A percentile compares a stretch with the other conserved stretches of the same genome.
Evolutionary conservation across 1,140 invertebrate species (phyloP).

Genomic region (Plodia interpunctella): DNA sequence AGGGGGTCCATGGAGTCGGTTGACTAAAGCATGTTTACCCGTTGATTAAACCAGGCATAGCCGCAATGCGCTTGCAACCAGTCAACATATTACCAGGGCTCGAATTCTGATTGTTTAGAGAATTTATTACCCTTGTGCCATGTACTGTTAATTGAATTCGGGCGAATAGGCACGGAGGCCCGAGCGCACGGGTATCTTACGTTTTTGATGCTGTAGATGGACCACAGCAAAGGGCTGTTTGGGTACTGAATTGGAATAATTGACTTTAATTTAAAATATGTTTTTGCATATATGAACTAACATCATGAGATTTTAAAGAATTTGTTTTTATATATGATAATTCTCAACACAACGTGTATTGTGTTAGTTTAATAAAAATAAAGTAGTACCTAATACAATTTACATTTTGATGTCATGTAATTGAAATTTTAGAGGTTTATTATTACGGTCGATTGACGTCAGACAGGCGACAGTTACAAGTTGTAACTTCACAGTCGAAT

Average conservation of each 20-base stretch:
- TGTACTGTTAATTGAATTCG: constrained; percentile 76
- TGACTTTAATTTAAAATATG: too few species aligned
- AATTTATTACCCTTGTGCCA: constrained; percentile 73
- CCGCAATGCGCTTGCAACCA: constrained; percentile 71
- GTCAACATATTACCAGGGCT: constrained; percentile 71
- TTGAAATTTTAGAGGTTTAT: too few species aligned
- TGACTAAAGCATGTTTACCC: constrained; percentile 57
- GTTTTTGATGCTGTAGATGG: constrained; percentile 3
- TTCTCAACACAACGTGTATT: too few species aligned
- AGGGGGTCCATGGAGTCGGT: constrained; percentile 16
- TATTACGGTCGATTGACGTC: too few species aligned
- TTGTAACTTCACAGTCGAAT: too few species aligned
- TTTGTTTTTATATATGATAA: too few species aligned
- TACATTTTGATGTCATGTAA: too few species aligned
- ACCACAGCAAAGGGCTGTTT: background rate
- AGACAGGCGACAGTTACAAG: too few species aligned
- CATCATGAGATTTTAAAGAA: too few species aligned
- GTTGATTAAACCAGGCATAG: constrained; percentile 67
- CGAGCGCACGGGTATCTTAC: constrained; percentile 21
- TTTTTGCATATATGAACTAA: too few species aligned
- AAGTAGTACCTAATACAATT: too few species aligned
- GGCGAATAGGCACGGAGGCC: constrained; percentile 64
- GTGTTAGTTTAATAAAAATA: too few species aligned
- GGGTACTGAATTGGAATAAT: background rate
- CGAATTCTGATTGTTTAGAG: constrained; percentile 76